A percentile compares a stretch with the other conserved stretches of the same genome.
Conservation (phyloP, 1,140 invertebrate species). For the Eulimnadia texana region DNA sequence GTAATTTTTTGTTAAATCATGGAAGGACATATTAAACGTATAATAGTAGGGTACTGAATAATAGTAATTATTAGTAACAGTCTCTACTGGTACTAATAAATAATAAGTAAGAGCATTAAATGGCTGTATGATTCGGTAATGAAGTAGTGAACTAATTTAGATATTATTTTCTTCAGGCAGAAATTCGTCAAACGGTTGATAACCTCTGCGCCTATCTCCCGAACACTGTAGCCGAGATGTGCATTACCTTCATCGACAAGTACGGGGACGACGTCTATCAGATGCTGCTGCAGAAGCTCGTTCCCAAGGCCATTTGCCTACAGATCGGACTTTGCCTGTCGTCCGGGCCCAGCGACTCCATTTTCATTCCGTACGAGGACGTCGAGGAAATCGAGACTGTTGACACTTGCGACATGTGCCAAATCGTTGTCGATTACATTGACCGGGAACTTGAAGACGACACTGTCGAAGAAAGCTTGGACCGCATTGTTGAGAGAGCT, state of each 20-base stretch:
- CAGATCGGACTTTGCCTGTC: slow-evolving; percentile 46
- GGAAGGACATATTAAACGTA: too few species aligned
- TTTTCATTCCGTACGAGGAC: neutral
- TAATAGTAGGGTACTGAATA: too few species aligned
- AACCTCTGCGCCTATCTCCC: slow-evolving; percentile 58
- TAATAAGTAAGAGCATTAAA: neutral
- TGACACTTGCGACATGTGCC: slow-evolving; percentile 54
- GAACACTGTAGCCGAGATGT: slow-evolving; percentile 43
- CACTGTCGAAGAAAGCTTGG: slow-evolving; percentile 42
- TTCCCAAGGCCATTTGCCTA: slow-evolving; percentile 55
- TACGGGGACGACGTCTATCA: slow-evolving; percentile 61
- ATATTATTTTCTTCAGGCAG: slow-evolving; percentile 34
- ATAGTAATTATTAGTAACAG: too few species aligned
- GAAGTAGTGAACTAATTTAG: neutral
- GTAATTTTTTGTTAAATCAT: too few species aligned
- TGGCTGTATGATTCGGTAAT: neutral
- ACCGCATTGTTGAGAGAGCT: slow-evolving; percentile 44
- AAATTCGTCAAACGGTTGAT: slow-evolving; percentile 55
- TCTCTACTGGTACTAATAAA: too few species aligned
- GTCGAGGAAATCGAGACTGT: neutral
- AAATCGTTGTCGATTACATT: slow-evolving; percentile 45
- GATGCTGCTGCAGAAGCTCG: slow-evolving; percentile 50
- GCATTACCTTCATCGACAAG: slow-evolving; percentile 58
- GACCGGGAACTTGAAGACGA: slow-evolving; percentile 41
- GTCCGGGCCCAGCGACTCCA: neutral